Evolutionary conservation across 2,113 vertebrate genomes (phyloP).

Genomic region (Strigops habroptila): DNA sequence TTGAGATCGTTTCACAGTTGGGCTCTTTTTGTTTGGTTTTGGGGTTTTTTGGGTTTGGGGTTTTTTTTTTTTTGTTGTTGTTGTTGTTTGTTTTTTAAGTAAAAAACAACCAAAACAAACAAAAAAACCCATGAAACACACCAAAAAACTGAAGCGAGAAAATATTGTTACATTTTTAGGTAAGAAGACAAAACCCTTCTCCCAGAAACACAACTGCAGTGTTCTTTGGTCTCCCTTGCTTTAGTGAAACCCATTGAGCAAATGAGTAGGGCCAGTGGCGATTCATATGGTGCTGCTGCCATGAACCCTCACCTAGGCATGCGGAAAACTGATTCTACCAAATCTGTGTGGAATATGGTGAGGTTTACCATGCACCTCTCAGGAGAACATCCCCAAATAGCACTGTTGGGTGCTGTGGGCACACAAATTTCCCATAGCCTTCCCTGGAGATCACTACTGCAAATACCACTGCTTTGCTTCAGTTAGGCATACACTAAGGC

Average conservation of each 20-base stretch:
- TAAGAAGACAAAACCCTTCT: background rate
- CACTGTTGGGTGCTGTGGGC: background rate
- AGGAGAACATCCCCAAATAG: fast-evolving
- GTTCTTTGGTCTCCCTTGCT: background rate
- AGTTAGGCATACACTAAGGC: background rate
- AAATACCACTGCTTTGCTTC: background rate
- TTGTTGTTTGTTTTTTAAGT: background rate
- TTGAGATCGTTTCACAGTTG: background rate
- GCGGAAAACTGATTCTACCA: background rate
- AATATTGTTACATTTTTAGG: background rate
- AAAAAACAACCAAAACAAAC: too few relatives aligned
- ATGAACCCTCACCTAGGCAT: background rate
- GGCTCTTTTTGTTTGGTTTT: background rate
- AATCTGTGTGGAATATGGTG: background rate
- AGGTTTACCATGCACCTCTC: fast-evolving
- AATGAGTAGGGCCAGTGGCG: background rate
- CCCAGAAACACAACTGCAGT: background rate
- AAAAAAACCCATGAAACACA: background rate
- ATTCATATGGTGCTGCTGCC: background rate
- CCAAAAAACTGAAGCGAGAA: background rate
- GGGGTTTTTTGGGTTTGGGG: too few relatives aligned
- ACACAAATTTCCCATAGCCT: background rate
- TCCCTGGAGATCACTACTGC: fast-evolving
- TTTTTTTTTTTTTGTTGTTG: background rate
- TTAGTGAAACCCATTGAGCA: background rate